Conservation (phyloP, 1,140 invertebrate genomes). For the Copidosoma floridanum region DNA sequence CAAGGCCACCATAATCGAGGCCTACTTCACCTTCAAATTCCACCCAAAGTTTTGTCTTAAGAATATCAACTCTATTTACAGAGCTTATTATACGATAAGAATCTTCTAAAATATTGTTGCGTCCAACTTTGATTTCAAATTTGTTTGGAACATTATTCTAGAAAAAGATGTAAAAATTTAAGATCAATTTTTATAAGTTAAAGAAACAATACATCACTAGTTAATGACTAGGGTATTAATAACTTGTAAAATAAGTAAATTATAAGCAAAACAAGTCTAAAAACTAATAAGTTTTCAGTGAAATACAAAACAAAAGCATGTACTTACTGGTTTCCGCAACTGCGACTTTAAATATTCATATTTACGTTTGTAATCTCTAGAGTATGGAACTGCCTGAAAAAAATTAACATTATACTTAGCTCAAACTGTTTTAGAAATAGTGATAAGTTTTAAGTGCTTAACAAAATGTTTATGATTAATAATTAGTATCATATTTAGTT, state of each 20-base stretch:
- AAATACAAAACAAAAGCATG: too few species aligned
- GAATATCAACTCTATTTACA: constrained; percentile 79
- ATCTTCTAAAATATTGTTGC: constrained; percentile 92
- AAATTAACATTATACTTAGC: constrained; percentile 12
- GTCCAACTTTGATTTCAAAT: constrained; percentile 92
- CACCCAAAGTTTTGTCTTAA: constrained; percentile 97
- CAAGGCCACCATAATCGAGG: constrained; percentile 95
- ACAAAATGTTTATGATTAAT: too few species aligned
- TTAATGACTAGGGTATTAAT: too few species aligned
- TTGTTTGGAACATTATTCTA: constrained; percentile 96
- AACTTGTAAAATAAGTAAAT: background rate
- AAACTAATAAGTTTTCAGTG: background rate
- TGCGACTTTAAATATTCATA: constrained; percentile 97
- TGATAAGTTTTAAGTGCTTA: too few species aligned
- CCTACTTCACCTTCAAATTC: constrained; percentile 98
- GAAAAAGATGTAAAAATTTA: constrained; percentile 31
- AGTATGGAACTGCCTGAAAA: constrained; percentile 88
- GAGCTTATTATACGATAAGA: constrained; percentile 88
- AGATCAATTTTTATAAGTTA: constrained; percentile 11
- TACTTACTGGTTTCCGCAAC: constrained; percentile 88
- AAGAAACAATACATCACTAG: background rate
- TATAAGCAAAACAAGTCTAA: too few species aligned
- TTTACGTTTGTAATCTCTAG: constrained; percentile 97
- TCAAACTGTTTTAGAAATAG: too few species aligned
- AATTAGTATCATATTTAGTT: too few species aligned